Percentiles rank a stretch among this genome's conserved stretches.
These are phyloP conservation scores for Oryzias dopingdopingensis DNA, from an alignment of 2,797 vertebrate species.

Conservation along the genomic window DNA sequence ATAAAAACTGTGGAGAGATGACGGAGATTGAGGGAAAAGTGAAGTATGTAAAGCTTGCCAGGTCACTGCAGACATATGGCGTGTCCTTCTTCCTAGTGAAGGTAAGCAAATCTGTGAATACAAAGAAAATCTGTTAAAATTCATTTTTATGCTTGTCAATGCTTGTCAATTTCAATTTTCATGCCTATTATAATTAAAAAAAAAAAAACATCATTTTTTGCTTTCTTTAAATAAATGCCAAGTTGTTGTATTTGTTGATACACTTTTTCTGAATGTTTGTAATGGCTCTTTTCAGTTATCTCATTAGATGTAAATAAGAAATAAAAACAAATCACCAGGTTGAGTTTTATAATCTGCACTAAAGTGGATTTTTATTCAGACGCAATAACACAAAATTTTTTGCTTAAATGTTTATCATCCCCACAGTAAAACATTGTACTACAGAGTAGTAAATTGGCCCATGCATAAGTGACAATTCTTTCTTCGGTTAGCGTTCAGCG, in stretches of 20 bases:
- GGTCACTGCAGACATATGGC: slow-evolving; percentile 92
- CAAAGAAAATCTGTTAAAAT: too few relatives aligned
- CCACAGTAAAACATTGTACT: neutral
- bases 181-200: neutral
- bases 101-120: slow-evolving; percentile 68
- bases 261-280: neutral
- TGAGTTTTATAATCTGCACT: too few relatives aligned
- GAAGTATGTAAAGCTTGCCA: slow-evolving; percentile 95
- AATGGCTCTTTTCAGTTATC: too few relatives aligned
- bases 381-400: too few relatives aligned
- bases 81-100: slow-evolving; percentile 98
- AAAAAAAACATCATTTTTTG: neutral
- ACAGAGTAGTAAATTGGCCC: neutral
- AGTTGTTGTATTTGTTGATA: neutral
- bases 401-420: neutral
- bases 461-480: slow-evolving; percentile 10
- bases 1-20: slow-evolving; percentile 96
- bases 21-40: slow-evolving; percentile 97
- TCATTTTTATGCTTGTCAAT: neutral
- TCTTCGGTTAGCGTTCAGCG: slow-evolving; percentile 13
- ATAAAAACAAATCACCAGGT: too few relatives aligned
- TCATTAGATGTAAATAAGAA: too few relatives aligned
- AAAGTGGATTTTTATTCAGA: too few relatives aligned
- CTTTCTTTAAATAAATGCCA: neutral
- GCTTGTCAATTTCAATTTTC: neutral